Evolutionary conservation across 2,797 vertebrate genomes (phyloP).

Genomic region (Acestrorhynchus altus): DNA sequence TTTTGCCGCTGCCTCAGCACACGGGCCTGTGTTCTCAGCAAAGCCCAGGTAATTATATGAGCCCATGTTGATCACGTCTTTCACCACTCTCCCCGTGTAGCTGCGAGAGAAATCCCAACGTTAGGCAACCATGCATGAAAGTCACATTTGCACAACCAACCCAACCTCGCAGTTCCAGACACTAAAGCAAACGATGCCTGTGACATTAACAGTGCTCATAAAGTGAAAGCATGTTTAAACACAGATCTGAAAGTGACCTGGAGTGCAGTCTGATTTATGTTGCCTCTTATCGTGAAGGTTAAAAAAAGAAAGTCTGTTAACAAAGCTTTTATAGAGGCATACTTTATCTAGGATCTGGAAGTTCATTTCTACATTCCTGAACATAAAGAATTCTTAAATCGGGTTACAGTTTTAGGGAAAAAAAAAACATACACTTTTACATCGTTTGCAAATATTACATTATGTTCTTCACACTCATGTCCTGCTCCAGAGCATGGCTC

Average conservation of each 20-base stretch:
- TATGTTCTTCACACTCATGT: no score
- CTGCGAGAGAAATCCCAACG: slow-evolving; percentile 67
- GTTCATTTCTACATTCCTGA: not conserved
- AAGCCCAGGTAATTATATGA: slow-evolving; percentile 98
- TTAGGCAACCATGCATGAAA: not conserved
- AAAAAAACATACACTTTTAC: no score
- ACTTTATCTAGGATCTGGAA: not conserved
- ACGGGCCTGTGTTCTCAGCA: slow-evolving; percentile 85
- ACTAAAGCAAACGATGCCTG: not conserved
- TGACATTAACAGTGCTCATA: slow-evolving; percentile 3
- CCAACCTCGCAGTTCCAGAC: not conserved
- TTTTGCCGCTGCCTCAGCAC: slow-evolving; percentile 82
- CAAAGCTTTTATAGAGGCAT: no score
- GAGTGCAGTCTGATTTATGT: not conserved
- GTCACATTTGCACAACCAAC: not conserved
- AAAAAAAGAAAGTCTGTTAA: not conserved
- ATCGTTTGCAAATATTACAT: no score
- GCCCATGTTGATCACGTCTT: slow-evolving; percentile 93
- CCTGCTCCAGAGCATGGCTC: no score
- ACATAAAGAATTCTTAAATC: no score
- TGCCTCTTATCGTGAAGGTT: not conserved
- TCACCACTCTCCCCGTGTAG: slow-evolving; percentile 86
- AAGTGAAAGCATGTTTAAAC: not conserved
- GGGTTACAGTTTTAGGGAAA: no score
- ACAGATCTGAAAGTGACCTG: not conserved